Conservation (phyloP, 2,797 vertebrate species). For the Aphelocoma californica region DNA sequence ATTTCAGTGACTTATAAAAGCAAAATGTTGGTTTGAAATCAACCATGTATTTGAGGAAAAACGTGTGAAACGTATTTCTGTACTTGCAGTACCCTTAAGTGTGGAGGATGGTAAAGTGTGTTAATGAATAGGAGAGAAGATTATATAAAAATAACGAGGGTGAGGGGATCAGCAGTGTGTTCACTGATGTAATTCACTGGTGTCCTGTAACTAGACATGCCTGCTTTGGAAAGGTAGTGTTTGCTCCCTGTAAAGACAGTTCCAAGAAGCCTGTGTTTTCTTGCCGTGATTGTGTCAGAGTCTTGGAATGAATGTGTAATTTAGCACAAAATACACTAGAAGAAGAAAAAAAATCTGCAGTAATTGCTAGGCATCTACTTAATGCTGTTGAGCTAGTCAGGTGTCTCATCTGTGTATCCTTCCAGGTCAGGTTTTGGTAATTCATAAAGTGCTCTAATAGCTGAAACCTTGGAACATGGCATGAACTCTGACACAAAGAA, state of each 20-base stretch:
- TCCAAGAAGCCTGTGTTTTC: not conserved
- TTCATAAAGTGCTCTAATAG: not conserved
- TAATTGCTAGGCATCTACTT: not conserved
- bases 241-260: not conserved
- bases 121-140: not conserved
- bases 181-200: not conserved
- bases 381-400: not conserved
- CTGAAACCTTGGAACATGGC: not conserved
- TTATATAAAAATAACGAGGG: not conserved
- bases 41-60: not conserved
- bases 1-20: not conserved
- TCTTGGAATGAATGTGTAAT: not conserved
- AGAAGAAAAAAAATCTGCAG: not conserved
- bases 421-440: not conserved
- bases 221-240: not conserved
- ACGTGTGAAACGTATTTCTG: not conserved
- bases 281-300: not conserved
- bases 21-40: not conserved
- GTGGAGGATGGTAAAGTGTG: not conserved
- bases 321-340: not conserved
- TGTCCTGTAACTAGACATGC: not conserved
- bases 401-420: not conserved
- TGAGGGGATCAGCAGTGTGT: not conserved
- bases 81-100: not conserved
- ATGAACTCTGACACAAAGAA: not conserved